Base-by-base conservation (phyloP, 1,140 invertebrate species). In the Drosophila pseudoananassae region DNA sequence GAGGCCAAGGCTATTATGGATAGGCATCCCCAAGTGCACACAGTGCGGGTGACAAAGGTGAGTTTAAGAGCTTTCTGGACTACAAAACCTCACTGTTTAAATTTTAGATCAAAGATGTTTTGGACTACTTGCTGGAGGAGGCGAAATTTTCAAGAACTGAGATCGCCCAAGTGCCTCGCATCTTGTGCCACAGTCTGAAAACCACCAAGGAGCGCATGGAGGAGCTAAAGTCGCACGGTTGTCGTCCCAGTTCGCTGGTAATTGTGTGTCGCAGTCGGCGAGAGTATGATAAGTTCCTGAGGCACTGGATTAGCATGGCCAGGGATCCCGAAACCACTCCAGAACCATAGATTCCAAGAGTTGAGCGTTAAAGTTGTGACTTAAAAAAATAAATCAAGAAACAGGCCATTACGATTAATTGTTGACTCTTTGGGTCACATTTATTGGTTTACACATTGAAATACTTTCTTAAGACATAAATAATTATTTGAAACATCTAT, bases 161-260 rank as follows among this genome's bases (percentile, higher is more conserved):
- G 56, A 91, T 94, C 45, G 91, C 90, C n/a, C 89, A 91, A 55
- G 84, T 92, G 7, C 93, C 93, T 15, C 92, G 93, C 33, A 92
- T 94, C 53, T 64, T 94, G 14, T 91, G 92, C 12, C 93, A 94
- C 56, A 93, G 92, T 68, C 73, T 93, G 0, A 92, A 93, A 70
- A 93, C 93, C 9, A 93, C 92, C 3, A 91, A 92, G 57, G 66
- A 87, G 55, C 90, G 93, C 47, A 50, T 94, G 20, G 76, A 92
- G 29, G 91, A 93, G 72, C 63, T 94, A 1, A 87, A 91, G 57
- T 63, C 78, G 12, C 43, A 84, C n/a, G 92, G 92, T 1, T 92
- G 92, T 56, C 77, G 92, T 46, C 85, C 92, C 2, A 81, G 90
- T n/a, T 90, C 88, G 58, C 89, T 93, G 45, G 90, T 92, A 8